Evolutionary conservation across 2,113 vertebrate genomes (phyloP).

Genomic region (Grammomys dolichurus): DNA sequence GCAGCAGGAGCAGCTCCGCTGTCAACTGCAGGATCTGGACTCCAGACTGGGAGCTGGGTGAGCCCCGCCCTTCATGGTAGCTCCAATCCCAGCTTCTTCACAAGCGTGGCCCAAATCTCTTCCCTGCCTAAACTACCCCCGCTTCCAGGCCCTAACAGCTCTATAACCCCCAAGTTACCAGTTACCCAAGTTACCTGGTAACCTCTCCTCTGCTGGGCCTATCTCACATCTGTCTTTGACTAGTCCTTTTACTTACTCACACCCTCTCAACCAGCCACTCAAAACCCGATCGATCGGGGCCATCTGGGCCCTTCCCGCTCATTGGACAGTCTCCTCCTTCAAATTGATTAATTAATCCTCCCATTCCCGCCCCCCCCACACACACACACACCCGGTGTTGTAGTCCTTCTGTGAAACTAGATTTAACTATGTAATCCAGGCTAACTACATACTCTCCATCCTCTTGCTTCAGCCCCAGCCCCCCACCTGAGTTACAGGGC

Average conservation of each 20-base stretch:
- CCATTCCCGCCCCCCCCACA: background rate
- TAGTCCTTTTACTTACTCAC: background rate
- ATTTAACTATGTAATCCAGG: background rate
- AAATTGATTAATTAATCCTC: background rate
- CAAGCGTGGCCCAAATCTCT: background rate
- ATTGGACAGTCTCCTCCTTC: background rate
- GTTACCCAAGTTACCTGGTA: no score
- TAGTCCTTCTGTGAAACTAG: background rate
- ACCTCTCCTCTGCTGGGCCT: no score
- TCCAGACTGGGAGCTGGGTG: slow-evolving; percentile 48
- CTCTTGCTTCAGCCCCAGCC: background rate
- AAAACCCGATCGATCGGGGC: background rate
- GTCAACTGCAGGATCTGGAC: slow-evolving; percentile 65
- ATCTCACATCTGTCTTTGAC: background rate
- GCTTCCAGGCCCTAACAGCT: background rate
- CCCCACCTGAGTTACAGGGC: background rate
- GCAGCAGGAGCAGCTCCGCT: slow-evolving; percentile 59
- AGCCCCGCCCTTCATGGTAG: background rate
- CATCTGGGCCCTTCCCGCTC: background rate
- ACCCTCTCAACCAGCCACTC: background rate
- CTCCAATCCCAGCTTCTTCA: background rate
- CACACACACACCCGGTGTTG: background rate
- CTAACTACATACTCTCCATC: background rate
- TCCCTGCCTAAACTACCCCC: background rate
- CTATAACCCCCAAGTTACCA: background rate